Evolutionary conservation across 2,797 vertebrate genomes (phyloP), one percentile per base, ranked within the genome.

Genomic region (Periparus ater): DNA sequence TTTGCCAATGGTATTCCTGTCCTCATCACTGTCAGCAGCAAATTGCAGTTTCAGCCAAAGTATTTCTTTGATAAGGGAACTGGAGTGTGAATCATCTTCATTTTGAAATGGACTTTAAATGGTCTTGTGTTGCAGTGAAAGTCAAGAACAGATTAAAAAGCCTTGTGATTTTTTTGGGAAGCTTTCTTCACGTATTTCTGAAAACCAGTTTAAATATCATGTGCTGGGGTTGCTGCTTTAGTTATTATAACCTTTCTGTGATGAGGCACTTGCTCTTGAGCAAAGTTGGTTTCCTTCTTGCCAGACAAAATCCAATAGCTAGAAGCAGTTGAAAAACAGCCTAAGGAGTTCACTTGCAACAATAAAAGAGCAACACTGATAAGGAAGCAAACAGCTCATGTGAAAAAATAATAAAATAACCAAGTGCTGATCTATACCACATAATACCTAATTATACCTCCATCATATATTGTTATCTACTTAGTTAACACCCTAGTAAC

Each of bases 21-120:
- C n/a, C 40, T 77, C 32, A 6, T 51, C 30, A 27, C 13, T 71
- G 65, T 76, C 65, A 67, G 45, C 32, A 80, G 38, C 19, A 71
- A 65, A 25, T 40, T 88, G 47, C 53, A 34, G 38, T 48, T 90
- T 80, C 65, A 50, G 62, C 75, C 34, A 8, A 34, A 67, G 62
- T 87, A 58, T 57, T 88, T 88, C 51, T 80, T 90, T 85, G 66
- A 40, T 83, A 71, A 77, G 23, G 8, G 30, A 65, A 74, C 26
- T 32, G 23, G 45, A 86, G 22, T 42, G 13, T 88, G 54, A 90
- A 38, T 79, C 60, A 78, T 85, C 54, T 68, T 57, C 44, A 47
- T 48, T 82, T 85, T 89, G 85, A 83, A 92, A 91, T 82, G 40
- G 63, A 60, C 63, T 88, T 89, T 48, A 83, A 62, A 34, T 81